Base-by-base conservation (phyloP, 2,888 invertebrate species). In the Drosophila putrida region DNA sequence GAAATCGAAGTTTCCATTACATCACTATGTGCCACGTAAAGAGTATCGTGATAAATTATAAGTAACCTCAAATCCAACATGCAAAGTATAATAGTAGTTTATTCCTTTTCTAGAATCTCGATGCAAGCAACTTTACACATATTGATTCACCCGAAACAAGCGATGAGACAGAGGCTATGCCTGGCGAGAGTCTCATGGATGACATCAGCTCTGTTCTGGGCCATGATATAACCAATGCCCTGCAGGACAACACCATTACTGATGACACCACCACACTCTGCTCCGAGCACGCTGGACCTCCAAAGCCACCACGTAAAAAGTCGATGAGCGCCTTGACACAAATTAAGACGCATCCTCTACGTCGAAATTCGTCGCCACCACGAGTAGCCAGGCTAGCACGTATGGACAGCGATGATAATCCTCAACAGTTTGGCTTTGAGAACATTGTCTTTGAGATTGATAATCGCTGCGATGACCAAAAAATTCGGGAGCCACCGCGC, bases 71-170 rank as follows among this genome's bases (percentile, higher is more conserved):
- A 31, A 31, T 31, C 31, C 11, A n/a, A 13, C 4, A 5, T 13
- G 27, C 8, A 9, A 25, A 13, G 38, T 13, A 36, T 9, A 4
- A 2, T 8, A 9, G 41, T 15, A 4, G 6, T 27, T 43, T 35
- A 28, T 9, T 44, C 8, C 2, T 5, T 35, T 11, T 31, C 8
- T 93, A 88, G 94, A 94, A 75, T 57, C 77, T 92, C 8, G 91
- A 91, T 66, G 88, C 91, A 0, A 90, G 88, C 58, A 93, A 93
- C 57, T 95, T 97, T 54, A 95, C 95, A 10, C 97, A 97, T 88
- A 97, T 97, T 58, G 97, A 97, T 90, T 97, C 96, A 0, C 96
- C 97, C 0, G 97, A 97, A 93, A 94, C 94, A 10, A 96, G 96
- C 6, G 96, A 97, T 72, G 94, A 95, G 9, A 95, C 95, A 4